Base-by-base conservation (phyloP, 2,888 invertebrate genomes). In the Tridacna gigas region DNA sequence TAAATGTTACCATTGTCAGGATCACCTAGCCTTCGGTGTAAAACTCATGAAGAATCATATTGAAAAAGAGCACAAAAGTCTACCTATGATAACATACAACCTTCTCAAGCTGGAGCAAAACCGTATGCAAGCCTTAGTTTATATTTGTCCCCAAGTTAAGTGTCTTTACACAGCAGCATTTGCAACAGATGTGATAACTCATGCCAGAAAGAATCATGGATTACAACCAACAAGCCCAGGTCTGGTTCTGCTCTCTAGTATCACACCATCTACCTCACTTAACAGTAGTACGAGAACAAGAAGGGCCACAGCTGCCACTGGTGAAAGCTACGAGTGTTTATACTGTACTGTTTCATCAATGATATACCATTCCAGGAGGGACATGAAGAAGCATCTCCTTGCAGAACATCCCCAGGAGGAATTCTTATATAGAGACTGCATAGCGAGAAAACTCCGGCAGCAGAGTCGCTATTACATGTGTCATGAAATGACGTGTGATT, bases 391-490 rank as follows among this genome's bases (percentile, higher is more conserved):
- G 37, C 92, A 92, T 73, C 85, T 91, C 18, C 45, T 79, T 0
- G 79, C 79, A 0, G 75, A 84, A 15, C 92, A 92, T 66, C 73
- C 79, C 0, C 83, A 83, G 20, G 90, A 91, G 79, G 87, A 86
- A 9, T 87, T 89, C 47, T 83, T 90, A 26, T 89, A 87, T 73
- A 76, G 91, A 15, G 91, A 91, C 75, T 89, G 89, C 74, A 82
- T 89, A 0, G 89, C 90, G 2, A 77, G 86, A 63, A 89, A 88
- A 47, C 75, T 84, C 0, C 77, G 87, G 20, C 85, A 84, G 48
- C 82, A 89, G 0, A 90, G 90, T 1, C 86, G 89, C 7, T 82
- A 89, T 15, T 91, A 89, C 77, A 89, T 91, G 83, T 92, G 92
- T 85, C 83, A 84, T 12, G 83, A 86, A 12, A 69, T 82, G 13